Conservation (phyloP, 2,888 invertebrate species). For the Zygothrica quintamaculata region DNA sequence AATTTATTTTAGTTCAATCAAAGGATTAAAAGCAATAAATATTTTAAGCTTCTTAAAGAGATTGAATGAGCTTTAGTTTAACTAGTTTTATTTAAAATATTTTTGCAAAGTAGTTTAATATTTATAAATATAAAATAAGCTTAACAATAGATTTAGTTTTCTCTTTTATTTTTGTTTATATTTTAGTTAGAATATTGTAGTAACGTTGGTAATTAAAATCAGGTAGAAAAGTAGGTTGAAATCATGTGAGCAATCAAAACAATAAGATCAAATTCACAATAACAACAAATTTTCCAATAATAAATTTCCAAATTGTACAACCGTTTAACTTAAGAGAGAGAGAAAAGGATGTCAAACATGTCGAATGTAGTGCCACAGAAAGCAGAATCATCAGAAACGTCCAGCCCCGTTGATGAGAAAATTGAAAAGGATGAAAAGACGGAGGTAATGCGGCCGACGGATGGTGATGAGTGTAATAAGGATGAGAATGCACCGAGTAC, state of each 20-base stretch:
- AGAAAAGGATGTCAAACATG: slow-evolving; percentile 30
- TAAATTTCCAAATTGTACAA: slow-evolving; percentile 24
- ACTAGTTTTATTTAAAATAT: too few species aligned
- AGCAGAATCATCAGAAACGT: not conserved
- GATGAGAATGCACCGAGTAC: slow-evolving; percentile 47
- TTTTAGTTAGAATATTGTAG: too few species aligned
- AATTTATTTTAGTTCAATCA: too few species aligned
- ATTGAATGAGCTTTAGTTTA: too few species aligned
- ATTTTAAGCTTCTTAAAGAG: too few species aligned
- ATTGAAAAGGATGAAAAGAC: not conserved
- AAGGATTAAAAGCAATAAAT: too few species aligned
- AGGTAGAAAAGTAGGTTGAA: slow-evolving; percentile 4
- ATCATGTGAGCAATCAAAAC: slow-evolving; percentile 16
- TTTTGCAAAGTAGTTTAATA: too few species aligned
- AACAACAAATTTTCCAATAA: slow-evolving; percentile 10
- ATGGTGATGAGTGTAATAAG: not conserved
- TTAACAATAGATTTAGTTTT: too few species aligned
- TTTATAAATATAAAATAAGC: too few species aligned
- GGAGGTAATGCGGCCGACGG: not conserved
- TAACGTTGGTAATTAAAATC: not conserved
- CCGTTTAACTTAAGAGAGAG: slow-evolving; percentile 7
- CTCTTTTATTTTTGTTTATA: too few species aligned
- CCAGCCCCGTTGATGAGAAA: not conserved
- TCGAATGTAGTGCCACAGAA: slow-evolving; percentile 10
- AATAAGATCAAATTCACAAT: slow-evolving; percentile 21